A percentile compares a stretch with the other conserved stretches of the same genome.
These are phyloP conservation scores for Pelmatolapia mariae DNA, from an alignment of 2,113 vertebrate species.

Conservation along the genomic window DNA sequence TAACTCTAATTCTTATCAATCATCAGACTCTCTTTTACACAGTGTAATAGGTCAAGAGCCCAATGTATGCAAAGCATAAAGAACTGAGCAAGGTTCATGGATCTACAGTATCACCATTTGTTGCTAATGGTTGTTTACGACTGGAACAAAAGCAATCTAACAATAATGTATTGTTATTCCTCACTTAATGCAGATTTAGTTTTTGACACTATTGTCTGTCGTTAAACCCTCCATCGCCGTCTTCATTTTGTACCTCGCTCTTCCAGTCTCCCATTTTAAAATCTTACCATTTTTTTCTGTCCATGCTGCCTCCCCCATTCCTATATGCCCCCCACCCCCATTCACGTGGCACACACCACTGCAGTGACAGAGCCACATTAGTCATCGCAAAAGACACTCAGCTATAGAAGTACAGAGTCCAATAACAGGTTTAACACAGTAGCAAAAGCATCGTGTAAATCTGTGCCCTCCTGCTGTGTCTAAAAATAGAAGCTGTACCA, in stretches of 20 bases:
- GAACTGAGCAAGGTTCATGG: neutral
- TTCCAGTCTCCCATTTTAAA: neutral
- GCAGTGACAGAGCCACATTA: slow-evolving; percentile 61
- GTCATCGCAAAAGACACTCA: slow-evolving; percentile 61
- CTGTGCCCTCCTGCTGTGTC: neutral
- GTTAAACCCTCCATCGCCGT: neutral
- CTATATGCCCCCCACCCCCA: neutral
- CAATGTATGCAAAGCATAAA: neutral
- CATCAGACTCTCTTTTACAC: slow-evolving; percentile 8
- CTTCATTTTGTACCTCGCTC: neutral
- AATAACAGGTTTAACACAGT: neutral
- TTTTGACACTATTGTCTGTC: neutral
- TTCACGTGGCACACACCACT: slow-evolving; percentile 49
- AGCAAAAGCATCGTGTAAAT: slow-evolving; percentile 37
- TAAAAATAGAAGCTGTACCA: slow-evolving; percentile 41
- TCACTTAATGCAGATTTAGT: neutral
- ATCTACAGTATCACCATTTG: neutral
- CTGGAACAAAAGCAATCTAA: neutral
- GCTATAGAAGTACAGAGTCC: slow-evolving; percentile 42
- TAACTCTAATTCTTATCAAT: slow-evolving; percentile 21
- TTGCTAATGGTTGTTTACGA: neutral
- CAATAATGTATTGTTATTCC: neutral
- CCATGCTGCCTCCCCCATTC: neutral
- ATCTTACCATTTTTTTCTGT: neutral
- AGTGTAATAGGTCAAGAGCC: neutral